A percentile compares a stretch with the other conserved stretches of the same genome.
phyloP scores from a whole-genome alignment of 1,140 invertebrate species.

The Delia radicum region DNA sequence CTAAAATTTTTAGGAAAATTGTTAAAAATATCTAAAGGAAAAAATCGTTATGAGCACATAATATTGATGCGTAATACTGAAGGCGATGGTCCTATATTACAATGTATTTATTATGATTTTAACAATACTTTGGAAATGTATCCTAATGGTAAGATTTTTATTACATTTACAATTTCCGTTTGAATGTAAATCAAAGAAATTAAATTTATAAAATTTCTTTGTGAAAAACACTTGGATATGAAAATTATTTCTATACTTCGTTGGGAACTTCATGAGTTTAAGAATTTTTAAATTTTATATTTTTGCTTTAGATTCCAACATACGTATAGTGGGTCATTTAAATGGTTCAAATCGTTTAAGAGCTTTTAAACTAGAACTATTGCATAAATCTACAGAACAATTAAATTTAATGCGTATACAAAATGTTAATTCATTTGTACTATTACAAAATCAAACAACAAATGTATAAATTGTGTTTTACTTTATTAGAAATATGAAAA shows the following conservation, averaged over 20 bases:
- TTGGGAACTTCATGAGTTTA: no score
- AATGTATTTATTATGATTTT: constrained; percentile 46
- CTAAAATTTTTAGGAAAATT: constrained; percentile 44
- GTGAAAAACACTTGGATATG: no score
- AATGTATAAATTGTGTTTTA: constrained; percentile 24
- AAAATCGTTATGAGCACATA: constrained; percentile 35
- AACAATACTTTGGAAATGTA: constrained; percentile 29
- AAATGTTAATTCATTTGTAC: constrained; percentile 37
- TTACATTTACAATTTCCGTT: background rate
- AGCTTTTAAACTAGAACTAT: constrained; percentile 35
- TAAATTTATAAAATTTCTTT: background rate
- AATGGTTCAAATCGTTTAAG: constrained; percentile 38
- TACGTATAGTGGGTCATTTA: constrained; percentile 43
- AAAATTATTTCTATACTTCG: no score
- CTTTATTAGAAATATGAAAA: background rate
- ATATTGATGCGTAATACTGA: constrained; percentile 38
- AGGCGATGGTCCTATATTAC: constrained; percentile 40
- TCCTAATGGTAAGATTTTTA: constrained; percentile 29
- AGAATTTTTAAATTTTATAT: no score
- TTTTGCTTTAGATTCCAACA: constrained; percentile 33
- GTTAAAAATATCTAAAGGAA: constrained; percentile 40
- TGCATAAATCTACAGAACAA: constrained; percentile 31
- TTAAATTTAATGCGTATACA: constrained; percentile 39
- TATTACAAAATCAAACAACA: constrained; percentile 37
- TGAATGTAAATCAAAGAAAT: no score